Evolutionary conservation across 2,113 vertebrate genomes (phyloP).

Genomic region (Ctenodactylus gundi): DNA sequence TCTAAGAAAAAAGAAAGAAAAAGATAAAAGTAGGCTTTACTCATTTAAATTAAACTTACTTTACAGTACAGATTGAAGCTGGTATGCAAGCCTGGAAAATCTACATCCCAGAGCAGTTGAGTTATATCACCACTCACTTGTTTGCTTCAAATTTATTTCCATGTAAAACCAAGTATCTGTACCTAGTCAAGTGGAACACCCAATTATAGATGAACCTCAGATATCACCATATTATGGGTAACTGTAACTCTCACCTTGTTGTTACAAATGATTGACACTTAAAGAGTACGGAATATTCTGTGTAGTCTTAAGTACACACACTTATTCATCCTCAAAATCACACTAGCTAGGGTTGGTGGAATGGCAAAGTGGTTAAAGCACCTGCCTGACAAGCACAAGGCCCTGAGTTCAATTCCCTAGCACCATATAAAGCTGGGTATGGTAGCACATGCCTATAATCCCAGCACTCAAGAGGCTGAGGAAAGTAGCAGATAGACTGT

Average conservation of each 20-base stretch:
- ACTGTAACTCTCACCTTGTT: not conserved
- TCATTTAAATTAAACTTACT: too few relatives aligned
- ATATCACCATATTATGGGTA: not conserved
- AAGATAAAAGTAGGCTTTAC: not conserved
- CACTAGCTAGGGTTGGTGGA: too few relatives aligned
- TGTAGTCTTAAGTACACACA: fast-evolving
- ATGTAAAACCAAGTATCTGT: not conserved
- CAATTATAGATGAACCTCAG: not conserved
- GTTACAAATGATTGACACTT: not conserved
- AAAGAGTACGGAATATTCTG: fast-evolving
- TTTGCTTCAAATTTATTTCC: not conserved
- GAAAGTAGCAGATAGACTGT: too few relatives aligned
- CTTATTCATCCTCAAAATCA: not conserved
- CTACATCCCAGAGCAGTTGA: not conserved
- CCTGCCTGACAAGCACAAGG: too few relatives aligned
- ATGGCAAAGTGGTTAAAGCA: too few relatives aligned
- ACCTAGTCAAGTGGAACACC: not conserved
- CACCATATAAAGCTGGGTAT: too few relatives aligned
- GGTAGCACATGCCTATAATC: too few relatives aligned
- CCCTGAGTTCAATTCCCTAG: too few relatives aligned
- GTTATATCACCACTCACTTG: fast-evolving
- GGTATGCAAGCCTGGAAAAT: not conserved
- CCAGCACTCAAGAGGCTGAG: too few relatives aligned
- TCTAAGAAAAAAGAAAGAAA: too few relatives aligned
- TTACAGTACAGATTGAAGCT: not conserved